These are phyloP conservation scores for Apantesis nais DNA, from an alignment of 2,888 invertebrate genomes.

Conservation along the genomic window DNA sequence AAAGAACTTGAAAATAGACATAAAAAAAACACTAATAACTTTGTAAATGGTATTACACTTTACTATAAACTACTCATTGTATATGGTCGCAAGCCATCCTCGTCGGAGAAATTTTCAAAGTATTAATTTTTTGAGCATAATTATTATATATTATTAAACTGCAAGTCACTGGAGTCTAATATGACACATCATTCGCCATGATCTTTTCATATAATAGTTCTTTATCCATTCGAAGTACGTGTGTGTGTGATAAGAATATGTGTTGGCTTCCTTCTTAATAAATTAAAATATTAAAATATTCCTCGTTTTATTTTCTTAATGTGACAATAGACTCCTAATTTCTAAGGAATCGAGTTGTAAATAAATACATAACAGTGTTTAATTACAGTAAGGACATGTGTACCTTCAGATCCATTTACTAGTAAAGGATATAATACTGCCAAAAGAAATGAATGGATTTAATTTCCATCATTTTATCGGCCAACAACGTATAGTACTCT, in stretches of 20 bases:
- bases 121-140: not conserved
- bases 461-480: not conserved
- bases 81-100: slow-evolving; percentile 26
- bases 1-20: slow-evolving; percentile 30
- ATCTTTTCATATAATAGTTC: no score
- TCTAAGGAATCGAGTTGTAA: no score
- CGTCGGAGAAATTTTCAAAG: not conserved
- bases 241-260: not conserved
- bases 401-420: not conserved
- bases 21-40: slow-evolving; percentile 59
- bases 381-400: not conserved
- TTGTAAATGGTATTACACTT: slow-evolving; percentile 60
- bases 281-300: not conserved
- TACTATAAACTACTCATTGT: slow-evolving; percentile 35
- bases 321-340: no score
- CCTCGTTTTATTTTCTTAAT: not conserved
- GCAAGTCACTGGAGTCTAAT: not conserved
- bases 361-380: no score
- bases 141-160: not conserved
- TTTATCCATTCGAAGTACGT: not conserved
- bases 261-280: not conserved
- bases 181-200: no score
- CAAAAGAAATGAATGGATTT: not conserved
- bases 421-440: not conserved
- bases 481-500: not conserved